Percentiles rank a stretch among this genome's conserved stretches.
Conservation (phyloP, 2,888 invertebrate genomes). For the Aleiodes leptofemur region DNA sequence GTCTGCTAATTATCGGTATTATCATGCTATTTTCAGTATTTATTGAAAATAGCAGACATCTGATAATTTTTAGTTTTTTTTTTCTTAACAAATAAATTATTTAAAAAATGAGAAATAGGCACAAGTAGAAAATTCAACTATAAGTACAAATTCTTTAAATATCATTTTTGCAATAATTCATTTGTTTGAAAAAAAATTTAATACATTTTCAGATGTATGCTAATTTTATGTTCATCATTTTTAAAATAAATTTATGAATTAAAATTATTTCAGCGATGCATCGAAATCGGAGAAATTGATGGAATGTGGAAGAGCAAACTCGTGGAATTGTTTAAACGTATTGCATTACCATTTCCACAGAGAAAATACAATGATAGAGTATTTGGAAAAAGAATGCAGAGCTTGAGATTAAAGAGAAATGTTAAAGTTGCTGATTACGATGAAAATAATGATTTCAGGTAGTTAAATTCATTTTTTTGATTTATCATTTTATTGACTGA, state of each 20-base stretch:
- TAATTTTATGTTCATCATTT: too few relatives aligned
- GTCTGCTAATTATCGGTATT: too few relatives aligned
- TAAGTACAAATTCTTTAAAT: too few relatives aligned
- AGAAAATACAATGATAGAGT: constrained; percentile 56
- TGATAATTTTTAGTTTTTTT: too few relatives aligned
- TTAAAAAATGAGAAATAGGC: too few relatives aligned
- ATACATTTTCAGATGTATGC: too few relatives aligned
- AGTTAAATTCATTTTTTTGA: not conserved
- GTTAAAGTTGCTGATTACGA: constrained; percentile 52
- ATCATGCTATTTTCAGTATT: too few relatives aligned
- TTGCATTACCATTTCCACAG: constrained; percentile 69
- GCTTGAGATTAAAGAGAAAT: constrained; percentile 54
- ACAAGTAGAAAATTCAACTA: too few relatives aligned
- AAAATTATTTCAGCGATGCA: constrained; percentile 63
- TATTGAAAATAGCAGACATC: too few relatives aligned
- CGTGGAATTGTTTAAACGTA: constrained; percentile 64
- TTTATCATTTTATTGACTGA: not conserved
- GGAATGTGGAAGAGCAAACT: constrained; percentile 61
- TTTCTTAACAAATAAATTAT: too few relatives aligned
- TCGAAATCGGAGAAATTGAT: constrained; percentile 60
- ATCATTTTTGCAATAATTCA: too few relatives aligned
- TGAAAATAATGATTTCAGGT: constrained; percentile 41
- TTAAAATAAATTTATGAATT: constrained; percentile 13
- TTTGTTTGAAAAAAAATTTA: too few relatives aligned
- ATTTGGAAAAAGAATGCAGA: constrained; percentile 58